Evolutionary conservation across 2,113 vertebrate species (phyloP).

Genomic region (Osmerus eperlanus): DNA sequence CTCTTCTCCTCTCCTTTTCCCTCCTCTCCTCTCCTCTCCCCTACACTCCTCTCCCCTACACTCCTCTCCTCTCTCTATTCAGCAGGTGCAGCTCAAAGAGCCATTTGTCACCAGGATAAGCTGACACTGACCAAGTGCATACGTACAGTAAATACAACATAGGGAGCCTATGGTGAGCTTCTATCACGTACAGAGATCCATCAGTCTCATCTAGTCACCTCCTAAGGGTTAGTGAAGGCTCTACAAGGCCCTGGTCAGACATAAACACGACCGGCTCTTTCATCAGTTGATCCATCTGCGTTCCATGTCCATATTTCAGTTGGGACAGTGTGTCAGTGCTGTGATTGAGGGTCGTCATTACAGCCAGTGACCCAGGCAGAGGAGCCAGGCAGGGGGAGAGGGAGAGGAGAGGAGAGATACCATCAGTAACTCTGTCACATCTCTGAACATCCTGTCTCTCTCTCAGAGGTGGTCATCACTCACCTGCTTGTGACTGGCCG

Average conservation of each 20-base stretch:
- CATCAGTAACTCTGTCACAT: slow-evolving; percentile 36
- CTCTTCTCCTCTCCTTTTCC: not conserved
- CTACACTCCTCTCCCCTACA: not conserved
- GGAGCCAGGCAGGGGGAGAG: not conserved
- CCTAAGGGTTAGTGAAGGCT: not conserved
- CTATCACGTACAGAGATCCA: not conserved
- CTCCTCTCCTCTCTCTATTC: not conserved
- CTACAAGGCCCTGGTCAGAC: slow-evolving; percentile 12
- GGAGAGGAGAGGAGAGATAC: slow-evolving; percentile 17
- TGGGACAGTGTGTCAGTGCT: slow-evolving; percentile 20
- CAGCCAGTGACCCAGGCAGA: slow-evolving; percentile 13
- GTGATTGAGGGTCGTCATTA: slow-evolving; percentile 52
- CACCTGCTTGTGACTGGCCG: slow-evolving; percentile 16
- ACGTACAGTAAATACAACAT: not conserved
- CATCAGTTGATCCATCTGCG: slow-evolving; percentile 28
- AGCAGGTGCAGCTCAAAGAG: not conserved
- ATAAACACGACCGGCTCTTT: slow-evolving; percentile 34
- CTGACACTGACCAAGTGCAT: slow-evolving; percentile 13
- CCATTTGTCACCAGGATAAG: slow-evolving; percentile 20
- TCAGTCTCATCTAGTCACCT: slow-evolving; percentile 20
- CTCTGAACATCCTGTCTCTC: slow-evolving; percentile 1
- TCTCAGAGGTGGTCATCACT: slow-evolving; percentile 38
- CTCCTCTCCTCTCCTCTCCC: not conserved
- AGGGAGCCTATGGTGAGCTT: not conserved
- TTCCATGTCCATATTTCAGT: slow-evolving; percentile 43